Base-by-base conservation (phyloP, 2,888 invertebrate genomes). In the Polymixis lichenea region DNA sequence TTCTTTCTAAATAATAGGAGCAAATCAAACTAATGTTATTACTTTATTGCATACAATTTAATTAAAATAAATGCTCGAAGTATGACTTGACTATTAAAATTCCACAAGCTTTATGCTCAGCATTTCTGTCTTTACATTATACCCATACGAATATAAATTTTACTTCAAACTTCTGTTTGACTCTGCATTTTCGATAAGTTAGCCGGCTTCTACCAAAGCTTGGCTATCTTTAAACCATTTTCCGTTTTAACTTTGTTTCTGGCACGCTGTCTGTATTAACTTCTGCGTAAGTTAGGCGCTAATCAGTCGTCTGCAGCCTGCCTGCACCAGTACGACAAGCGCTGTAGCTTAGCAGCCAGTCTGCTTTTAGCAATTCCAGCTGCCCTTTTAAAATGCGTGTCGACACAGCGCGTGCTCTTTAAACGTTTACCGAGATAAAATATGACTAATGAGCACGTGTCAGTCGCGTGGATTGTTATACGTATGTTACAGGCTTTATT, bases 221-320 rank as follows among this genome's bases (percentile, higher is more conserved):
- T 53, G 2, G 9, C 0, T 56, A 65, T 66, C 15, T 32, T 19
- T 9, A 13, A 75, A 15, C 56, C 8, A 51, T 60, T 53, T 46
- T 46, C 28, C 32, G n/a, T 53, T 25, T 61, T 49, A 15, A 19
- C 15, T 58, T 9, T 32, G 28, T 46, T 17, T 66, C 15, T 22
- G 51, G 15, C 9, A 13, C 22, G n/a, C 28, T 49, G 13, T 2
- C 19, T 58, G 38, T 43, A 32, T 53, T 2, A 60, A 69, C 61
- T 58, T 32, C 19, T 49, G 15, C 53, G 19, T 56, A 53, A 82
- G n/a, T 77, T 38, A 61, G 19, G n/a, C 32, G 55, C 66, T 71
- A 68, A 80, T 82, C 83, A 38, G 72, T 15, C 25, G 49, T 17
- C 49, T 68, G 58, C 58, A 72, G 71, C 13, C 17, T 60, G 32